These are phyloP conservation scores for Volucella inanis DNA, from an alignment of 2,888 invertebrate species.

Conservation along the genomic window DNA sequence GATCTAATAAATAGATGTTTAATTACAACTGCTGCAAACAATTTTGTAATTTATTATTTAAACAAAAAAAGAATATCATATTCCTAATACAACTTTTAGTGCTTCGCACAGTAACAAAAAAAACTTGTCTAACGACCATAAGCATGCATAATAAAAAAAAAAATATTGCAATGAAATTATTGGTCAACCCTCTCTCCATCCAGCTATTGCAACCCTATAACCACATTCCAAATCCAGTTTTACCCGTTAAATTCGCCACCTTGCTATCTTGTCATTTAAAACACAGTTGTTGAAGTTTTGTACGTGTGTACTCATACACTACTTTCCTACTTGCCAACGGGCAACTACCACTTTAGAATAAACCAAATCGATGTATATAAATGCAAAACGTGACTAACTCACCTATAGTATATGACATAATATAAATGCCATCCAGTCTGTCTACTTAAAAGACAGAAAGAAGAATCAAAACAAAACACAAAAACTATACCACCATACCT, in stretches of 20 bases:
- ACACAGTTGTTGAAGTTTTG: background rate
- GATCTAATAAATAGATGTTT: too few relatives aligned
- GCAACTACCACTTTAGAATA: background rate
- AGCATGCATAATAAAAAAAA: conserved; percentile 19
- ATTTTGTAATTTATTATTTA: background rate
- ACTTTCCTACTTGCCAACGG: background rate
- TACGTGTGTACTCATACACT: background rate
- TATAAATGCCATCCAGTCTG: conserved; percentile 62
- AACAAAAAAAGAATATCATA: background rate
- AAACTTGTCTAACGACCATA: conserved; percentile 37
- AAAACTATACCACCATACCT: conserved; percentile 21
- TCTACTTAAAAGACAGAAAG: conserved; percentile 47
- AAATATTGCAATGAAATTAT: conserved; percentile 41
- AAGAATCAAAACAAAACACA: conserved; percentile 64
- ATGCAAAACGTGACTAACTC: conserved; percentile 64
- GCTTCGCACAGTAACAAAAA: background rate
- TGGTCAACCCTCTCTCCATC: conserved; percentile 1
- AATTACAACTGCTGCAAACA: background rate
- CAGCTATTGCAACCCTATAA: background rate
- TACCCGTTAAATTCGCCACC: conserved; percentile 58
- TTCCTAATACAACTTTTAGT: conserved; percentile 10
- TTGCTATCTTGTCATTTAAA: conserved; percentile 24
- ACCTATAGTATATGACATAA: conserved; percentile 71
- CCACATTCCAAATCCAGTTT: conserved; percentile 70
- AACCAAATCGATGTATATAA: conserved; percentile 4